Conservation (phyloP, 2,888 invertebrate genomes). For the Parnassius smintheus region DNA sequence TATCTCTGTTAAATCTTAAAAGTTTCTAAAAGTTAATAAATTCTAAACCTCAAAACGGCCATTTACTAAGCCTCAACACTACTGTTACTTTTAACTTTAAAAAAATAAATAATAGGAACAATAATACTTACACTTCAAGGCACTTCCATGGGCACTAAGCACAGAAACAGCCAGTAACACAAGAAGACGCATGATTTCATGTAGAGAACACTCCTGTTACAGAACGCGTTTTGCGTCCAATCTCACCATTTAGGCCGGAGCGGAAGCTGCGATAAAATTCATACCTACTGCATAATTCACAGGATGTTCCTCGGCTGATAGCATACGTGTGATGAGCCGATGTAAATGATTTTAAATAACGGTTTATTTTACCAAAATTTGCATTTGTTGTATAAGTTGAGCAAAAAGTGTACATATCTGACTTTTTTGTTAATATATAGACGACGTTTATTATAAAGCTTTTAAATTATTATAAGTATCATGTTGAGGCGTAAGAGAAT, state of each 20-base stretch:
- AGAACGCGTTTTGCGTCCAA: constrained; percentile 23
- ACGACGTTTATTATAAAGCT: too few relatives aligned
- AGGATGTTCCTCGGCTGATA: constrained; percentile 56
- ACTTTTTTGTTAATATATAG: too few relatives aligned
- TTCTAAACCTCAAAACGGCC: too few relatives aligned
- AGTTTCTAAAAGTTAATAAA: too few relatives aligned
- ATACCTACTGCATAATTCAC: constrained; percentile 50
- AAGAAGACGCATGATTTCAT: constrained; percentile 44
- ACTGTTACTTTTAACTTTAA: not conserved
- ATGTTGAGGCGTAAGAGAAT: too few relatives aligned
- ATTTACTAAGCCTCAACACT: not conserved
- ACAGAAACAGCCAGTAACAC: constrained; percentile 37
- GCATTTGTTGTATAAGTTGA: too few relatives aligned
- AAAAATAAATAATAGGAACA: constrained; percentile 1
- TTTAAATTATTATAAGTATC: too few relatives aligned
- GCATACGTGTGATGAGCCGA: constrained; percentile 20
- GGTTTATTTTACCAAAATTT: constrained; percentile 4
- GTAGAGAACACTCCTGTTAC: constrained; percentile 6
- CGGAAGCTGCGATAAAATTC: constrained; percentile 39
- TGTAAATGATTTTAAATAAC: constrained; percentile 2
- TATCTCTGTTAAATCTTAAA: too few relatives aligned
- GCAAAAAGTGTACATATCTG: too few relatives aligned
- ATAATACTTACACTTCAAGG: constrained; percentile 33
- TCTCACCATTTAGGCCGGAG: constrained; percentile 35
- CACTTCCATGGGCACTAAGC: constrained; percentile 37